Evolutionary conservation across 2,888 invertebrate species (phyloP).

Genomic region (Apodemia hepburni): DNA sequence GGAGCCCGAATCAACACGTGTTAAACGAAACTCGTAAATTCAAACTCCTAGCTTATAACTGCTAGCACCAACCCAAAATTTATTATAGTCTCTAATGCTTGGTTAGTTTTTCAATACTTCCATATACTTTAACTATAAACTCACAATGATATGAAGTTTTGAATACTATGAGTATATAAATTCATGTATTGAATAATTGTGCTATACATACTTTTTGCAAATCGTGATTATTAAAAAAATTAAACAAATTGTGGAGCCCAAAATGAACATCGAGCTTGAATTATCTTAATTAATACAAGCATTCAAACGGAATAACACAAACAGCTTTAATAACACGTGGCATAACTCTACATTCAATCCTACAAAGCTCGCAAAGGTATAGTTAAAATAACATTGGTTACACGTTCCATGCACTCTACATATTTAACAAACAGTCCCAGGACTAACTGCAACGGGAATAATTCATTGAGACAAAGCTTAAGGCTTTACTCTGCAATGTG

Average conservation of each 20-base stretch:
- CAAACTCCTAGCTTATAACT: no score
- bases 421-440: constrained; percentile 21
- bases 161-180: no score
- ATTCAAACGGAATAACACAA: background rate
- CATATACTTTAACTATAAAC: no score
- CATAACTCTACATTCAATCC: constrained; percentile 5
- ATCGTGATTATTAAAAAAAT: no score
- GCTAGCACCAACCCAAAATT: no score
- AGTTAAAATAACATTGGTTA: constrained; percentile 17
- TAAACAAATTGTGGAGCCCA: background rate
- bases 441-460: constrained; percentile 18
- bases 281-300: background rate
- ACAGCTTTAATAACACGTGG: background rate
- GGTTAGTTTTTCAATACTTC: no score
- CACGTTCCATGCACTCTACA: constrained; percentile 18
- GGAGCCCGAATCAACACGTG: no score
- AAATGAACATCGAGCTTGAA: background rate
- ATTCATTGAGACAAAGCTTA: constrained; percentile 21
- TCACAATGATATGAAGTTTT: no score
- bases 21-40: no score
- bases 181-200: no score
- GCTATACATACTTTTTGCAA: no score
- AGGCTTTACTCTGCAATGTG: background rate
- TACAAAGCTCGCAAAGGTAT: constrained; percentile 16
- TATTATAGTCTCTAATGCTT: no score